Percentiles rank a stretch among this genome's conserved stretches.
phyloP scores from a whole-genome alignment of 2,797 vertebrate genomes.

The Apodemus agrarius region DNA sequence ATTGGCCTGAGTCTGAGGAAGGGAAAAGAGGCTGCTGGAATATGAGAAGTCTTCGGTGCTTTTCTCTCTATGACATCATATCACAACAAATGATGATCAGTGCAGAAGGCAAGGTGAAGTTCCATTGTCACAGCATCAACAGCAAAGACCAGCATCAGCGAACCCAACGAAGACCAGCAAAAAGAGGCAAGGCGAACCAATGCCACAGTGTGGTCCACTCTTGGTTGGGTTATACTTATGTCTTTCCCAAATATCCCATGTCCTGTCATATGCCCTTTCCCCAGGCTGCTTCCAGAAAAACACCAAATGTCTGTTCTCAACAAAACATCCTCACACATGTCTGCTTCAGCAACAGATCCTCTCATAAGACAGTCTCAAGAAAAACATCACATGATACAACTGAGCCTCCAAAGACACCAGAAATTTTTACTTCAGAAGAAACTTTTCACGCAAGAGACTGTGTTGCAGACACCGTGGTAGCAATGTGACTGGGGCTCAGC shows the following conservation, averaged over 20 bases:
- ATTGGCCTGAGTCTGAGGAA: neutral
- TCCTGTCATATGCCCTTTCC: neutral
- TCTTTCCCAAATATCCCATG: neutral
- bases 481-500: too few relatives aligned
- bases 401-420: neutral
- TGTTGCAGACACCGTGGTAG: neutral
- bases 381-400: neutral
- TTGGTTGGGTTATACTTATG: neutral
- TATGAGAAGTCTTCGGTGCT: neutral
- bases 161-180: neutral
- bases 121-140: neutral
- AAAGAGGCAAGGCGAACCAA: neutral
- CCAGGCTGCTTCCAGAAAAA: neutral
- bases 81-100: neutral
- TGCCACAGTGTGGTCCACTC: neutral
- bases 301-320: neutral
- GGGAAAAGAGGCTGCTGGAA: neutral
- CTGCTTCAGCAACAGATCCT: neutral
- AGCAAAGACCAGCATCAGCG: neutral
- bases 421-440: neutral
- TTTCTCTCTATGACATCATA: neutral
- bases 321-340: neutral
- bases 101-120: neutral
- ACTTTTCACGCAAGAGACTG: too few relatives aligned
- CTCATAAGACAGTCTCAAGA: neutral